Base-by-base conservation (phyloP, 2,797 vertebrate species). In the Channallabes apus region DNA sequence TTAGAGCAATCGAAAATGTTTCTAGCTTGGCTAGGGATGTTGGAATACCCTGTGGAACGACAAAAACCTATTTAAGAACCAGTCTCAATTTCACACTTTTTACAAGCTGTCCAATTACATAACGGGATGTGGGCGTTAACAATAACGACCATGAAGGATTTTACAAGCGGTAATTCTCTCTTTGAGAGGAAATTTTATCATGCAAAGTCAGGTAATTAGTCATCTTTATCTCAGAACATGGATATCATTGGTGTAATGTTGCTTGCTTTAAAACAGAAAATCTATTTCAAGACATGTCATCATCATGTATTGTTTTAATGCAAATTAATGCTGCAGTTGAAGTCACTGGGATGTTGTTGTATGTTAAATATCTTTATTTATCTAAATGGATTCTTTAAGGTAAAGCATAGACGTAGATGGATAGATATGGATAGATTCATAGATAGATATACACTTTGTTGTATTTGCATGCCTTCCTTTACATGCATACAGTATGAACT, bases 181-280 rank as follows among this genome's bases (percentile, higher is more conserved):
- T 61, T 76, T 35, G 20, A 38, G 32, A 78, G 7, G 29, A 78
- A 24, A 78, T 78, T 9, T 59, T 77, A 59, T 29, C 32, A 35
- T 61, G 12, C 56, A 24, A 78, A 78, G 76, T 24, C 56, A 78
- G 56, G 59, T 75, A 54, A 75, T 76, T 78, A 78, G 76, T 35
- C 75, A 59, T 24, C 20, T 61, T 78, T 38, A 35, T 78, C 56
- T 78, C 76, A 61, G 20, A 78, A 78, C 56, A 61, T n/a, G 24
- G 76, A 38, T 78, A 61, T 24, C 11, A 61, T 61, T 78, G 22
- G 29, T 61, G 56, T 20, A 78, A 35, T 24, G 24, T 78, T 6
- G 3, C 59, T 54, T 35, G n/a, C n/a, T n/a, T n/a, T n/a, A n/a
- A n/a, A n/a, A n/a, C n/a, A n/a, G n/a, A n/a, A n/a, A n/a, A n/a